Conservation (phyloP, 2,113 vertebrate genomes). For the Tapirus terrestris region DNA sequence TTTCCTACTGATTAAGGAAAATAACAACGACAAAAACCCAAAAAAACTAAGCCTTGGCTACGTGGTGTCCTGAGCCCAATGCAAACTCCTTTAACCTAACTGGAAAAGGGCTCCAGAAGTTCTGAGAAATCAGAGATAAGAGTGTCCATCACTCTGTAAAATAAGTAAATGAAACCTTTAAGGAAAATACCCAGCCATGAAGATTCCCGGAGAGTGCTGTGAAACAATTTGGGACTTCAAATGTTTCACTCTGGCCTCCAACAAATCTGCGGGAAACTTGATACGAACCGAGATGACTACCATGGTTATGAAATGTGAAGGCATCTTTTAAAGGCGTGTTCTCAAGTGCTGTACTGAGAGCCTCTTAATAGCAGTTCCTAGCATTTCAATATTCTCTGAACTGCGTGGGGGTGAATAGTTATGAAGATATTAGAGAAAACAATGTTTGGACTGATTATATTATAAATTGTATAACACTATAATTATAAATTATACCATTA, state of each 20-base stretch:
- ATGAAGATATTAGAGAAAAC: slow-evolving; percentile 4
- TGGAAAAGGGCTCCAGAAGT: neutral
- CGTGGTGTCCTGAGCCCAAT: neutral
- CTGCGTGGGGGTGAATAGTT: neutral
- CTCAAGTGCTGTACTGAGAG: neutral
- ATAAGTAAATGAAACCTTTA: neutral
- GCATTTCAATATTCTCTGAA: neutral
- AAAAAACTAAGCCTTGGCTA: neutral
- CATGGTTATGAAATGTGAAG: neutral
- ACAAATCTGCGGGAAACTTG: neutral
- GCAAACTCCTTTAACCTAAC: neutral
- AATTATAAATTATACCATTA: neutral
- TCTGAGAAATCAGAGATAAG: neutral
- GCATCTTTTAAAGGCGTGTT: neutral
- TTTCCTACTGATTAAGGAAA: neutral
- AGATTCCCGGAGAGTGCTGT: neutral
- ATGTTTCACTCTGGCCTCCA: neutral
- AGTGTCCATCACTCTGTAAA: neutral
- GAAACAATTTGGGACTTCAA: neutral
- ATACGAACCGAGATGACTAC: neutral
- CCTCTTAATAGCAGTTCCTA: neutral
- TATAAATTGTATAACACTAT: slow-evolving; percentile 25
- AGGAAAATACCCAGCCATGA: neutral
- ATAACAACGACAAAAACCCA: neutral
- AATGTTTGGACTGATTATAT: neutral